phyloP scores from a whole-genome alignment of 2,113 vertebrate species.

The Anoura caudifer region DNA sequence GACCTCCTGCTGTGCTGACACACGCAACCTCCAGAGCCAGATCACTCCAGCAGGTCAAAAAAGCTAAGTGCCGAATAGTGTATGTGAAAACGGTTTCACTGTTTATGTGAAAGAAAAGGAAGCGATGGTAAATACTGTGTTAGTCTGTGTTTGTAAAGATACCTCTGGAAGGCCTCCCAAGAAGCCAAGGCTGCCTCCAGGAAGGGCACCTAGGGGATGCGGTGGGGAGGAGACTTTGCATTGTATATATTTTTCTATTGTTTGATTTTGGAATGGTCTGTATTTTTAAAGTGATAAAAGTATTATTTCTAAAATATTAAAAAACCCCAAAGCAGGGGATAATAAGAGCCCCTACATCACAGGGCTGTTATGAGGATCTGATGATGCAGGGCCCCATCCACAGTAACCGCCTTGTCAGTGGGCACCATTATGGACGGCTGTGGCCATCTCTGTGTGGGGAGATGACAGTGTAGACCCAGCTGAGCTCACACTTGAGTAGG shows the following conservation, averaged over 20 bases:
- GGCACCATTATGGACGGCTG: not conserved
- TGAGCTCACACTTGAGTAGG: not conserved
- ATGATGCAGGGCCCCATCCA: accelerated
- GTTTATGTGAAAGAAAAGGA: not conserved
- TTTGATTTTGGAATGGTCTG: not conserved
- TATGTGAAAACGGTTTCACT: not conserved
- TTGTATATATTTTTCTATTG: not conserved
- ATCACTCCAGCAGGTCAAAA: not conserved
- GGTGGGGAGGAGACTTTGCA: not conserved
- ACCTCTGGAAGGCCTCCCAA: not conserved
- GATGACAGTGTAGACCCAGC: not conserved
- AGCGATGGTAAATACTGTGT: not conserved
- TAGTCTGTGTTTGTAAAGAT: not conserved
- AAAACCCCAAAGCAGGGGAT: not conserved
- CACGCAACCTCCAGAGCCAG: not conserved
- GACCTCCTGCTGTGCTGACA: accelerated
- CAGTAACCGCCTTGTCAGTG: accelerated
- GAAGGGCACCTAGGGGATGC: not conserved
- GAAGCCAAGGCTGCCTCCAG: not conserved
- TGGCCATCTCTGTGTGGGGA: not conserved
- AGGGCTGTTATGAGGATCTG: not conserved
- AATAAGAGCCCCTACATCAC: not conserved
- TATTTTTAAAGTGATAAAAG: not conserved
- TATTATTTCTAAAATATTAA: not conserved
- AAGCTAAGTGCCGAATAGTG: not conserved